phyloP scores from a whole-genome alignment of 2,797 vertebrate genomes.

The Myotis vivesi region DNA sequence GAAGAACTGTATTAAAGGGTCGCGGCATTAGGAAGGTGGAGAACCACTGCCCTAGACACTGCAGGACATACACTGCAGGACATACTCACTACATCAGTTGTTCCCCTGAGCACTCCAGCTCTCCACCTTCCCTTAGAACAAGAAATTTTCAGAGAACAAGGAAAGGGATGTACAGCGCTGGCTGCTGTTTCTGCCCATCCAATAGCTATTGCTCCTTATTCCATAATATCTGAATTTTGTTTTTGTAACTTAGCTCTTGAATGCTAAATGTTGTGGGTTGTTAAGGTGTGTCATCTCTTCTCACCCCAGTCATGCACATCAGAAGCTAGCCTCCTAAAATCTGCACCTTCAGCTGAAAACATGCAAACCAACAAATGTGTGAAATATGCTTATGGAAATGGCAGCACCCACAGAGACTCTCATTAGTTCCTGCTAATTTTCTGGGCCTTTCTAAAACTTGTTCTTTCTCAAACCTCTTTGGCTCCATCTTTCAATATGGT shows the following conservation, averaged over 20 bases:
- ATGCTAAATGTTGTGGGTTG: not conserved
- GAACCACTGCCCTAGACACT: no score
- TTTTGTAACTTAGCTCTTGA: not conserved
- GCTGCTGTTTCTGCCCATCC: not conserved
- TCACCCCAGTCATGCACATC: not conserved
- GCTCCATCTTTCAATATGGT: not conserved
- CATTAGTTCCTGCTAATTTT: not conserved
- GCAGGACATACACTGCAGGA: not conserved
- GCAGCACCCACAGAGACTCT: not conserved
- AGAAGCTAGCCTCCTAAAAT: not conserved
- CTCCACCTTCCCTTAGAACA: not conserved
- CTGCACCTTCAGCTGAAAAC: no score
- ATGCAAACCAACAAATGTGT: not conserved
- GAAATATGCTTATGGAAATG: not conserved
- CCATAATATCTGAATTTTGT: not conserved
- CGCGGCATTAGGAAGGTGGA: no score
- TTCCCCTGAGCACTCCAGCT: no score
- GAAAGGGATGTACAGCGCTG: not conserved
- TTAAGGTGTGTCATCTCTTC: not conserved
- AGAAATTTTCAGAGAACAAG: no score
- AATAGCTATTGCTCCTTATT: not conserved
- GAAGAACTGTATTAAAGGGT: no score
- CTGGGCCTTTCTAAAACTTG: not conserved
- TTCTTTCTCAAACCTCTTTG: not conserved
- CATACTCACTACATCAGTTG: no score